Percentiles rank a stretch among this genome's conserved stretches.
phyloP scores from a whole-genome alignment of 2,797 vertebrate genomes.

The Sebastes steindachneri region DNA sequence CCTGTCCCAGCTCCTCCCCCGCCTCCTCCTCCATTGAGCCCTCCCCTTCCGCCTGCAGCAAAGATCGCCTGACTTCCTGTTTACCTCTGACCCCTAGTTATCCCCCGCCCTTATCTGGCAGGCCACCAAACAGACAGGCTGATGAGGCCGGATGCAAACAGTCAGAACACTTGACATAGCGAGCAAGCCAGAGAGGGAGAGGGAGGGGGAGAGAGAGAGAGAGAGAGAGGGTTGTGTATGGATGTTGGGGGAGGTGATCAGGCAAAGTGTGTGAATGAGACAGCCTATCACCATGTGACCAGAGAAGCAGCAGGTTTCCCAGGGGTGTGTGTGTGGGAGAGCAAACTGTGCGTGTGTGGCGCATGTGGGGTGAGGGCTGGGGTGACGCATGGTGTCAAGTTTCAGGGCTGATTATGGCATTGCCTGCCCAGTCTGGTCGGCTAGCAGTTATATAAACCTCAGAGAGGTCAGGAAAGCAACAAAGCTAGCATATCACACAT shows the following conservation, averaged over 20 bases:
- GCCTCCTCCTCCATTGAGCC: conserved; percentile 33
- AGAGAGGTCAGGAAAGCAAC: conserved; percentile 72
- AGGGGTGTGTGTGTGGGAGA: conserved; percentile 28
- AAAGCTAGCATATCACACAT: conserved; percentile 55
- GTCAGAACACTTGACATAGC: conserved; percentile 48
- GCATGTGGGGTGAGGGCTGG: conserved; percentile 29
- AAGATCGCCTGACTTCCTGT: conserved; percentile 82
- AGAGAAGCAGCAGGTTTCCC: conserved; percentile 69
- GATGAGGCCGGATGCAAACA: conserved; percentile 66
- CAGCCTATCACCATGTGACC: conserved; percentile 68
- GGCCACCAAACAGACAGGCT: conserved; percentile 68
- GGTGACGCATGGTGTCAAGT: conserved; percentile 75
- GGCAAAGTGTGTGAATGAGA: conserved; percentile 54
- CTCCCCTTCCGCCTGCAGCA: conserved; percentile 72
- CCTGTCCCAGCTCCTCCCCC: conserved; percentile 22
- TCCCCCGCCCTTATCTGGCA: conserved; percentile 62
- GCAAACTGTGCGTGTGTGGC: conserved; percentile 3
- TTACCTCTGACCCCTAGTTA: conserved; percentile 83
- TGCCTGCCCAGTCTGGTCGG: conserved; percentile 56
- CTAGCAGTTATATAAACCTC: conserved; percentile 75
- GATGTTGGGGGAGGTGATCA: conserved; percentile 59
- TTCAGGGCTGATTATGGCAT: conserved; percentile 77
- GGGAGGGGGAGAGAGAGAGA: neutral
- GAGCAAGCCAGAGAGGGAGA: neutral
- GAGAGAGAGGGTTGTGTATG: conserved; percentile 8